A percentile compares a stretch with the other conserved stretches of the same genome.
phyloP scores from a whole-genome alignment of 1,140 invertebrate genomes.

The Cherax destructor region DNA sequence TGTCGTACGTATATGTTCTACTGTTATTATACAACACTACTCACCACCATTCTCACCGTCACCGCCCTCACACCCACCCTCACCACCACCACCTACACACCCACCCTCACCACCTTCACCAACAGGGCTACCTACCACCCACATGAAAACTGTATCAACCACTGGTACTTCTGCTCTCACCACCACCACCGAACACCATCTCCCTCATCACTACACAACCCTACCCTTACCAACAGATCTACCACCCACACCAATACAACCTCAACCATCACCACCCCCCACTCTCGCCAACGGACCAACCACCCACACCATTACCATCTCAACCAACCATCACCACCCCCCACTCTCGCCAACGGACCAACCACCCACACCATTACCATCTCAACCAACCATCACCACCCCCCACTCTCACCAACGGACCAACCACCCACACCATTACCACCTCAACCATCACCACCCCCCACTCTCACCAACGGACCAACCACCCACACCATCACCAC shows the following conservation, averaged over 20 bases:
- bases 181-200: background rate
- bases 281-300: background rate
- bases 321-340: background rate
- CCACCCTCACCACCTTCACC: no score
- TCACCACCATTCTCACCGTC: background rate
- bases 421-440: background rate
- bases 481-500: background rate
- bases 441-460: background rate
- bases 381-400: background rate
- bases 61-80: background rate
- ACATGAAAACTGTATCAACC: no score
- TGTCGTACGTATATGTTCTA: no score
- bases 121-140: no score
- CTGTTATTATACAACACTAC: no score
- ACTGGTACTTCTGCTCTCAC: background rate
- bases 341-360: background rate
- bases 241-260: background rate
- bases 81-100: no score
- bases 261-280: background rate
- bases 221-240: background rate
- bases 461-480: background rate
- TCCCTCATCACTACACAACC: background rate
- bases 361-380: background rate
- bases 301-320: background rate
- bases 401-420: background rate